These are phyloP conservation scores for Panthera tigris DNA, from an alignment of 2,113 vertebrate genomes.

Conservation along the genomic window DNA sequence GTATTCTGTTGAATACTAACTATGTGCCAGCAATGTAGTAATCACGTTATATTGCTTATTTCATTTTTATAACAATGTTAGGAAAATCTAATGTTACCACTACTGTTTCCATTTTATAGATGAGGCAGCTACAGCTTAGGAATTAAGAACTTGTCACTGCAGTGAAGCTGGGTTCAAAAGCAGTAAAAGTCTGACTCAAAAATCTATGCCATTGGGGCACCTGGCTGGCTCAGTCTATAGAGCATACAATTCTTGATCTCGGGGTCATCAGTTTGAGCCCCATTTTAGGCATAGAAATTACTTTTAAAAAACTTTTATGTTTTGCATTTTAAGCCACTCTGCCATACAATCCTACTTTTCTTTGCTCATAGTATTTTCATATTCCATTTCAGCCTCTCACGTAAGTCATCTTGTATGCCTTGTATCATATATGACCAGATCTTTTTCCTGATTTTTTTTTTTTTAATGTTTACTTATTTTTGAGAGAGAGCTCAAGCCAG, in stretches of 20 bases:
- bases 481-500: too few species aligned
- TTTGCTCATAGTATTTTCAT: neutral
- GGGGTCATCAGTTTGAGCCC: neutral
- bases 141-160: neutral
- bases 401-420: neutral
- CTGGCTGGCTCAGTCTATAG: neutral
- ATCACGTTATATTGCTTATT: neutral
- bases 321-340: neutral
- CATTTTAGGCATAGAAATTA: neutral
- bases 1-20: conserved; percentile 26
- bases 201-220: neutral
- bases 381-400: neutral
- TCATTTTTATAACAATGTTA: conserved; percentile 20
- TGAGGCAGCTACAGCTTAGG: neutral
- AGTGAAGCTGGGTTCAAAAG: neutral
- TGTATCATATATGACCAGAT: neutral
- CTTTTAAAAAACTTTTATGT: neutral
- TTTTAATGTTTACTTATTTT: too few species aligned
- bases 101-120: neutral
- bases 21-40: neutral
- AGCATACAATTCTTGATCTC: neutral
- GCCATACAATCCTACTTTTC: neutral
- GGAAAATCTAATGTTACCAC: neutral
- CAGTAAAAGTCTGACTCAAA: neutral
- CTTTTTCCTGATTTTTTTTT: neutral